Evolutionary conservation across 2,888 invertebrate genomes (phyloP).

Genomic region (Limnephilus marmoratus): DNA sequence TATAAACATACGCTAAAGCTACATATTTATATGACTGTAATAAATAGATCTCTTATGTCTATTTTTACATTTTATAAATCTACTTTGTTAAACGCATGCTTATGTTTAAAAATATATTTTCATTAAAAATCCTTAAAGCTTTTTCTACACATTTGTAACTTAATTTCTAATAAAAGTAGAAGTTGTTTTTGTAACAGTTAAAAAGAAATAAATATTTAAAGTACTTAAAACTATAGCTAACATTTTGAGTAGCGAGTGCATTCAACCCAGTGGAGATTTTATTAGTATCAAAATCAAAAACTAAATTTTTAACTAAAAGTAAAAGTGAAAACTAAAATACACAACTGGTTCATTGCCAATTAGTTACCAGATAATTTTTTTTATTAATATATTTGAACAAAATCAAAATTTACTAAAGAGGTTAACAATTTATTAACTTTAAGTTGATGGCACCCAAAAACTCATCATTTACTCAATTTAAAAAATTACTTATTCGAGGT

Average conservation of each 20-base stretch:
- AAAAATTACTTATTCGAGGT: constrained; percentile 43
- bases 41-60: constrained; percentile 44
- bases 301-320: background rate
- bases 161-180: constrained; percentile 24
- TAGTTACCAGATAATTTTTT: background rate
- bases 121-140: constrained; percentile 43
- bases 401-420: background rate
- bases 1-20: background rate
- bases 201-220: constrained; percentile 42
- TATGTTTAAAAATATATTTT: constrained; percentile 40
- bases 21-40: constrained; percentile 45
- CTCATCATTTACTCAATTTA: background rate
- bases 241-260: constrained; percentile 12
- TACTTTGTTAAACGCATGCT: constrained; percentile 28
- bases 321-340: background rate
- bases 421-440: background rate
- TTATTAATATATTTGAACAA: background rate
- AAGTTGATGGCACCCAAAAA: constrained; percentile 36
- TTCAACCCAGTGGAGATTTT: background rate
- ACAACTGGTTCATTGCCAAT: background rate
- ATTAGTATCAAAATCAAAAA: background rate
- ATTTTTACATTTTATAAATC: constrained; percentile 30
- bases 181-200: constrained; percentile 19
- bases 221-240: constrained; percentile 25
- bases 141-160: constrained; percentile 38